phyloP scores from a whole-genome alignment of 2,797 vertebrate genomes.

The Anguilla megastoma region DNA sequence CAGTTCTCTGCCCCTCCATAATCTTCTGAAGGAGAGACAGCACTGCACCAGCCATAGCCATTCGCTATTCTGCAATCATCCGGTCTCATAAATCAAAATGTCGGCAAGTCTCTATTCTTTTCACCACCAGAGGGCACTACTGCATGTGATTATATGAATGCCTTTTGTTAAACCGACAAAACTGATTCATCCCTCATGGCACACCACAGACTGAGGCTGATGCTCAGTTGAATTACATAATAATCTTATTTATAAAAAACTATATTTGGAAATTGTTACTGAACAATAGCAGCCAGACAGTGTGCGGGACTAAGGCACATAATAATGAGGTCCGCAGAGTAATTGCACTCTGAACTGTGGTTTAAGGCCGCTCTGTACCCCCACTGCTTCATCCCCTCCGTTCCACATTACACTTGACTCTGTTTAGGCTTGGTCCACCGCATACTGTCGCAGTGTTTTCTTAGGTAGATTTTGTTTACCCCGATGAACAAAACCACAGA shows the following conservation, averaged over 20 bases:
- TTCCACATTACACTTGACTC: conserved; percentile 11
- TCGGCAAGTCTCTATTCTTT: not conserved
- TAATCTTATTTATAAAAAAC: not conserved
- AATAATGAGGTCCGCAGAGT: not conserved
- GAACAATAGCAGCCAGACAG: not conserved
- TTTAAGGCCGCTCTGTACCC: not conserved
- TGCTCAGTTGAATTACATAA: not conserved
- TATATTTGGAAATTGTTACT: not conserved
- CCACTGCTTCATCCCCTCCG: not conserved
- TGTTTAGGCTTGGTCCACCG: not conserved
- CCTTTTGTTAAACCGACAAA: not conserved
- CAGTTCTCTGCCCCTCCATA: conserved; percentile 1
- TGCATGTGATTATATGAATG: not conserved
- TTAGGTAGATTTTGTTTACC: not conserved
- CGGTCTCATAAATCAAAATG: conserved; percentile 6
- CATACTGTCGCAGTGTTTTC: not conserved
- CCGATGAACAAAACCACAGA: not conserved
- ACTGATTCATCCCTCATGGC: not conserved
- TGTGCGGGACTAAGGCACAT: not conserved
- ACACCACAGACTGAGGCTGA: not conserved
- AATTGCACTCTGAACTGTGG: not conserved
- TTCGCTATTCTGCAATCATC: not conserved
- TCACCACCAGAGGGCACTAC: conserved; percentile 21
- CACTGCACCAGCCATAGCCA: not conserved
- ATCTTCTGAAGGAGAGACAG: not conserved